A percentile compares a stretch with the other conserved stretches of the same genome.
Evolutionary conservation across 2,888 invertebrate genomes (phyloP).

Genomic region (Terebella lapidaria): DNA sequence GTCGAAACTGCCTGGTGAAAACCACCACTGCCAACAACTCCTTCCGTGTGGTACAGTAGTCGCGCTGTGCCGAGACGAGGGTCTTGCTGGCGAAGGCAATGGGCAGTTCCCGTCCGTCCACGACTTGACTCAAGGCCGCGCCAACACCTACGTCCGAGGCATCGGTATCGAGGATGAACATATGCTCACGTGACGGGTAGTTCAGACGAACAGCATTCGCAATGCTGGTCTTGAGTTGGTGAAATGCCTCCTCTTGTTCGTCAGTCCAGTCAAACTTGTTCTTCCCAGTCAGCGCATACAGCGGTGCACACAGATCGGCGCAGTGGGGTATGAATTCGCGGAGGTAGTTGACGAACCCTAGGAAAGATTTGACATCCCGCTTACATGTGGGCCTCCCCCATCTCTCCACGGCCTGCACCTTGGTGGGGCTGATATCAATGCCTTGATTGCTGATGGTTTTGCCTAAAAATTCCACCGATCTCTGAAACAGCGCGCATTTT

Average conservation of each 20-base stretch:
- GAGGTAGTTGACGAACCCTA: slow-evolving; percentile 1
- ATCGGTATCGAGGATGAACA: not conserved
- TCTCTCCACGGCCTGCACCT: not conserved
- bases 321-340: not conserved
- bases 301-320: not conserved
- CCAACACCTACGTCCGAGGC: not conserved
- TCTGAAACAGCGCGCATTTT: not conserved
- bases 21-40: too few species aligned
- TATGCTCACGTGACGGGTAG: not conserved
- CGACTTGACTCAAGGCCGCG: not conserved
- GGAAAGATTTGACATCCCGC: not conserved
- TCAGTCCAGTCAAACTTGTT: not conserved
- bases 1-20: too few species aligned
- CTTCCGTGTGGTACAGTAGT: not conserved
- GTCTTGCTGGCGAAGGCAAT: not conserved
- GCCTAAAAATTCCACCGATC: not conserved
- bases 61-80: not conserved
- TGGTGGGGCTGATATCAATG: not conserved
- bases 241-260: not conserved
- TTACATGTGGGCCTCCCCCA: not conserved
- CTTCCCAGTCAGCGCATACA: not conserved
- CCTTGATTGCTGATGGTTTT: not conserved
- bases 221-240: not conserved
- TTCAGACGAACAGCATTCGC: not conserved
- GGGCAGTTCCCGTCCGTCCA: not conserved